Base-by-base conservation (phyloP, 2,797 vertebrate species). In the Delichon dasypus region DNA sequence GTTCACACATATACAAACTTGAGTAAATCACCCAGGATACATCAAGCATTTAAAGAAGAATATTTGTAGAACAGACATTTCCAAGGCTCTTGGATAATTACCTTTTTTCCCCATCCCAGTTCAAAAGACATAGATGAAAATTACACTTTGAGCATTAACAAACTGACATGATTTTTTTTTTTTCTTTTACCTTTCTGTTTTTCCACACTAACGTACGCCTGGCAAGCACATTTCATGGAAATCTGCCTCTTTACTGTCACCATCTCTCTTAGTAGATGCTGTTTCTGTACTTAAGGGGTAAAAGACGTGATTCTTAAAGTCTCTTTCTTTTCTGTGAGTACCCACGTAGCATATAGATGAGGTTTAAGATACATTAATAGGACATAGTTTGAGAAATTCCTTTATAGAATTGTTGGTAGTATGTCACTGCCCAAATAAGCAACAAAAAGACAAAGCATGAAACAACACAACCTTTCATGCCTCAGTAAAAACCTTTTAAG, bases 401-500 rank as follows among this genome's bases (percentile, higher is more conserved):
- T 94, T 82, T 77, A 85, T 16, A 89, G 70, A 93, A 87, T 30
- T 88, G 89, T 74, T 97, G 95, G 93, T 88, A 94, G 74, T 27
- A 91, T 64, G 93, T 92, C 86, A 90, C 58, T 93, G 89, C 54
- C 67, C 78, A 47, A 70, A 71, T 58, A 90, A 90, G 89, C 54
- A 95, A 75, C 60, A 74, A 90, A 91, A 94, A 95, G 81, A 90
- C 93, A 85, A 96, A 96, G 73, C 85, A 78, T 40, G 29, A 61
- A 94, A 89, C 54, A 94, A 82, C 0, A 0, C 61, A 93, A 93
- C 68, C 58, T 94, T 96, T 96, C 90, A 95, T 81, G 82, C 68
- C 77, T 72, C 79, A 83, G 88, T 90, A 95, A 93, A 96, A 96
- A 61, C 72, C 76, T 61, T 89, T 77, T 80, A 95, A 94, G 91